These are phyloP conservation scores for Aurelia sp. DNA, from an alignment of 30 jellyfish, hydroid and myxozoan species.

Conservation along the genomic window DNA sequence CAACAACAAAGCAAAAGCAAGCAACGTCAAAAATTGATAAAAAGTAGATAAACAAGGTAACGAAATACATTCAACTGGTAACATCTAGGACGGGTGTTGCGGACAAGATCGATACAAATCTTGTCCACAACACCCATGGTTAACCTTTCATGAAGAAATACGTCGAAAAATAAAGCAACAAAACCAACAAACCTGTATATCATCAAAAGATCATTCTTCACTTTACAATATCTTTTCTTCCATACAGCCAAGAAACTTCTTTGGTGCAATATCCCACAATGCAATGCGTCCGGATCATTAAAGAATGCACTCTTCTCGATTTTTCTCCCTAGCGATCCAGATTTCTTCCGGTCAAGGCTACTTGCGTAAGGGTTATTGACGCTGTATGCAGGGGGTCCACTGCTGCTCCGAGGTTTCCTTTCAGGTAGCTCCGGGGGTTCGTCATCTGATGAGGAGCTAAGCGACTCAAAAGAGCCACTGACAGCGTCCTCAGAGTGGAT, in stretches of 20 bases:
- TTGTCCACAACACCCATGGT: too few species aligned
- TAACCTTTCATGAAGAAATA: too few species aligned
- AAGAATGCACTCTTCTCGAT: conserved; percentile 69
- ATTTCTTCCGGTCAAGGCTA: conserved; percentile 53
- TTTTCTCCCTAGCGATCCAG: conserved; percentile 58
- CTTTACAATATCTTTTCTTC: conserved; percentile 96
- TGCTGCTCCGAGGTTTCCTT: conserved; percentile 48
- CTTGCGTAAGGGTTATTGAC: conserved; percentile 8
- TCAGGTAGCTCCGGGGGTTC: conserved; percentile 48
- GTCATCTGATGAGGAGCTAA: conserved; percentile 35
- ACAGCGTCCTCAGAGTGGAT: conserved; percentile 54
- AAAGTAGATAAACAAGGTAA: too few species aligned
- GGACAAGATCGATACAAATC: too few species aligned
- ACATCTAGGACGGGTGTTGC: too few species aligned
- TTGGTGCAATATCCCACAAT: conserved; percentile 89
- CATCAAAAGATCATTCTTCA: conserved; percentile 64
- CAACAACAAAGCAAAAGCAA: too few species aligned
- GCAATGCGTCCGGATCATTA: conserved; percentile 86
- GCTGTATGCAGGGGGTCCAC: conserved; percentile 56
- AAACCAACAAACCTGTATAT: conserved; percentile 69
- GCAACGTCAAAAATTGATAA: too few species aligned
- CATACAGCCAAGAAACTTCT: conserved; percentile 93
- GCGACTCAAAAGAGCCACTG: conserved; percentile 90
- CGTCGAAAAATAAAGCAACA: too few species aligned
- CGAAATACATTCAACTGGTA: too few species aligned